Conservation (phyloP, 1,140 invertebrate genomes). For the Phymastichus coffea region DNA sequence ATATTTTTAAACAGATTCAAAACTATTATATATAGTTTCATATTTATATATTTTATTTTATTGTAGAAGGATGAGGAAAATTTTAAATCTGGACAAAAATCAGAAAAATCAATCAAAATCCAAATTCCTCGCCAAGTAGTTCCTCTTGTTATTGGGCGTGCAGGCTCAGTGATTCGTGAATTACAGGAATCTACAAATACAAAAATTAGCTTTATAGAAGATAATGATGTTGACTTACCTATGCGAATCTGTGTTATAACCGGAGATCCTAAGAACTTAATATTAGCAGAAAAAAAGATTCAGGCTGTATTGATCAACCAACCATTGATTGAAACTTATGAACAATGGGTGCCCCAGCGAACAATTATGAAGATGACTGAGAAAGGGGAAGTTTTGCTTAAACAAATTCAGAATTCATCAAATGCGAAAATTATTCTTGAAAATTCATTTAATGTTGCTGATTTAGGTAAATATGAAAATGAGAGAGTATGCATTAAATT, state of each 20-base stretch:
- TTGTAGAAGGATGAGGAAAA: constrained; percentile 31
- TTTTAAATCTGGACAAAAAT: constrained; percentile 24
- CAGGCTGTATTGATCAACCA: constrained; percentile 69
- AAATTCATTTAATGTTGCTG: not conserved
- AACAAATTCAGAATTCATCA: constrained; percentile 65
- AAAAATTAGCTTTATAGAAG: constrained; percentile 65
- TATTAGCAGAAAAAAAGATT: constrained; percentile 71
- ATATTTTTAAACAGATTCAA: not conserved
- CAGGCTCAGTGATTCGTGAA: constrained; percentile 67
- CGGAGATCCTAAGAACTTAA: constrained; percentile 63
- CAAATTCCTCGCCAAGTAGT: constrained; percentile 55
- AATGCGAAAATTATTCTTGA: constrained; percentile 65
- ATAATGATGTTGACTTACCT: constrained; percentile 43
- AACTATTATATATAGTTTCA: not conserved
- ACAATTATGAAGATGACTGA: constrained; percentile 71
- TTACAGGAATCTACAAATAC: constrained; percentile 72
- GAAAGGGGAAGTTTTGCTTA: constrained; percentile 67
- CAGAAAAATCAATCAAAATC: constrained; percentile 44
- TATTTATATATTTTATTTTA: constrained; percentile 9
- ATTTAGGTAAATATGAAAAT: constrained; percentile 28
- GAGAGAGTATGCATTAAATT: not conserved
- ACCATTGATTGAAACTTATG: constrained; percentile 63
- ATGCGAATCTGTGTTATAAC: constrained; percentile 65
- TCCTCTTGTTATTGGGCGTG: constrained; percentile 62
- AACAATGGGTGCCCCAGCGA: constrained; percentile 66